These are phyloP conservation scores for Halesus radiatus DNA, from an alignment of 1,140 invertebrate genomes.

Conservation along the genomic window DNA sequence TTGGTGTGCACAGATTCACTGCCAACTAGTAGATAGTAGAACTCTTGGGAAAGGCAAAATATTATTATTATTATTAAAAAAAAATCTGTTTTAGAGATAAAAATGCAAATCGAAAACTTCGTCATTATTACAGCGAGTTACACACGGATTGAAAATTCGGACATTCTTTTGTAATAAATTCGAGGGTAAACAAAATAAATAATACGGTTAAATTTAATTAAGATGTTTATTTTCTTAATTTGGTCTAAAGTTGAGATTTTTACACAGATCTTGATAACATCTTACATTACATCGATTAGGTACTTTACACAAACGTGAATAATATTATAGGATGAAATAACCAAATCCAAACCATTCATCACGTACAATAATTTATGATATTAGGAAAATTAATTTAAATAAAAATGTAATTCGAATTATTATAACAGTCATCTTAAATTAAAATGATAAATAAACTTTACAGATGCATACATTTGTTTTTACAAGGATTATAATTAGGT, in stretches of 20 bases:
- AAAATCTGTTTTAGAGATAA: no score
- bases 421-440: conserved; percentile 29
- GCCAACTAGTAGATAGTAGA: no score
- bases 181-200: background rate
- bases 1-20: no score
- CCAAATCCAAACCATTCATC: conserved; percentile 10
- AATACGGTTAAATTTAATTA: conserved; percentile 26
- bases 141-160: no score
- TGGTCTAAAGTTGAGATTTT: conserved; percentile 55
- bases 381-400: conserved; percentile 24
- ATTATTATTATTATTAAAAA: no score
- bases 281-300: conserved; percentile 39
- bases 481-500: conserved; percentile 3
- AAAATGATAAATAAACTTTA: conserved; percentile 14
- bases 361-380: conserved; percentile 4
- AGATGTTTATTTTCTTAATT: conserved; percentile 57
- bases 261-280: conserved; percentile 46
- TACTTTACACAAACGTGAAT: conserved; percentile 36
- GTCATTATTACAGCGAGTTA: no score
- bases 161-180: no score
- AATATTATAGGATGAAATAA: conserved; percentile 34
- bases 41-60: no score
- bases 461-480: background rate
- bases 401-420: conserved; percentile 3
- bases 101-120: no score